Evolutionary conservation across 2,113 vertebrate species (phyloP), one percentile per base, ranked within the genome.

Genomic region (Casuarius casuarius): DNA sequence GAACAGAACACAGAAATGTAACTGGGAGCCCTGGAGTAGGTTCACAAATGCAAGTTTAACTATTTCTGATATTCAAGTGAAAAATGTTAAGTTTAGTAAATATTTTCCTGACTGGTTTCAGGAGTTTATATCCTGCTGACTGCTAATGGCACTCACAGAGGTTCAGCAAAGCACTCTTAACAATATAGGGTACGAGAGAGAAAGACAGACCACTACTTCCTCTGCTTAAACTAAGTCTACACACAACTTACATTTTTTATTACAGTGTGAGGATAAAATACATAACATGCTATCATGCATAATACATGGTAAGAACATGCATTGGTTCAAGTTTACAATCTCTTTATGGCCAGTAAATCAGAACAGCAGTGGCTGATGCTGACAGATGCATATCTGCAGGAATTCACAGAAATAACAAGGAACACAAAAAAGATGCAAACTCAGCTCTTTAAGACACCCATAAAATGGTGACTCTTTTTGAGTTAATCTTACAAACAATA

Each of bases 291-390:
- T 72, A 66, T 89, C 71, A 87, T 82, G 89, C 94, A 89, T 97
- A 97, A 79, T 81, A 94, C 84, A 85, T 80, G 61, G 81, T 71
- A 97, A 77, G 75, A 89, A 95, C 94, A 96, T 94, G 93, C 92
- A 92, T 94, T 92, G 74, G 68, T 91, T 94, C 86, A 95, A 89
- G 68, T 78, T 89, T 77, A 84, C 20, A 84, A 67, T 89, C 61
- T 95, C 82, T 96, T 84, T 84, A 94, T 49, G 48, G 54, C 48
- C 73, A 42, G 33, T 85, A 95, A 90, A 94, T 89, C 13, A 87
- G 83, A 89, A 38, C 22, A 71, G 76, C 61, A 51, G 22, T 66
- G 68, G 85, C 20, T 51, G 26, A 76, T 72, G 61, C 54, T 71
- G 52, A 86, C n/a, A 82, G 70, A 71, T 84, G 68, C 63, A 5